Evolutionary conservation across 2,113 vertebrate genomes (phyloP).

Genomic region (Micronycteris hirsuta): DNA sequence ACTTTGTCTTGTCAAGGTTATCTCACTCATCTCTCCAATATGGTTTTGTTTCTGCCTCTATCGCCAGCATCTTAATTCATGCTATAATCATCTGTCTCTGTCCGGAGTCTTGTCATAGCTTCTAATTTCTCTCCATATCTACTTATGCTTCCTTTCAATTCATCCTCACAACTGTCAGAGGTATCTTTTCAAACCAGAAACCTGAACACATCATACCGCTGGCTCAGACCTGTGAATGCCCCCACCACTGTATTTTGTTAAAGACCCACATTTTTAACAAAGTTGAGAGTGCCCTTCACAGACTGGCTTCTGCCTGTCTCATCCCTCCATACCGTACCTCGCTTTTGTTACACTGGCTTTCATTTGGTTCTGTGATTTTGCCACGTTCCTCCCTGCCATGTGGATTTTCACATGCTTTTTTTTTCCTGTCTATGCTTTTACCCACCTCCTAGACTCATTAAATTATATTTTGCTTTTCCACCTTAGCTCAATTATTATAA

Average conservation of each 20-base stretch:
- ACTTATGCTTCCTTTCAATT: not conserved
- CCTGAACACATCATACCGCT: not conserved
- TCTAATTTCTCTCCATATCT: not conserved
- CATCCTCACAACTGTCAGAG: not conserved
- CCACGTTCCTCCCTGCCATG: not conserved
- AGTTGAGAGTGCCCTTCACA: not conserved
- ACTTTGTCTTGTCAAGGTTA: not conserved
- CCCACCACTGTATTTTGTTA: not conserved
- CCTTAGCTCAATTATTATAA: not conserved
- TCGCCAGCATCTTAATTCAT: not conserved
- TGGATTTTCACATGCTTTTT: not conserved
- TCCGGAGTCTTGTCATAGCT: not conserved
- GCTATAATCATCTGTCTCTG: not conserved
- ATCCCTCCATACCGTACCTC: not conserved
- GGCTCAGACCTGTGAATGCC: not conserved
- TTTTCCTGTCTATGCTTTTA: not conserved
- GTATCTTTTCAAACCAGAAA: not conserved
- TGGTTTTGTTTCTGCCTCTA: not conserved
- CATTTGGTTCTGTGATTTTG: not conserved
- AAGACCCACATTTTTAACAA: not conserved
- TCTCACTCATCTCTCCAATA: not conserved
- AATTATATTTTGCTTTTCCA: not conserved
- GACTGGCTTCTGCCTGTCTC: not conserved
- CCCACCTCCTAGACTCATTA: not conserved
- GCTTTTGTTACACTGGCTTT: not conserved